Evolutionary conservation across 1,140 invertebrate genomes (phyloP).

Genomic region (Parasteatoda tepidariorum): DNA sequence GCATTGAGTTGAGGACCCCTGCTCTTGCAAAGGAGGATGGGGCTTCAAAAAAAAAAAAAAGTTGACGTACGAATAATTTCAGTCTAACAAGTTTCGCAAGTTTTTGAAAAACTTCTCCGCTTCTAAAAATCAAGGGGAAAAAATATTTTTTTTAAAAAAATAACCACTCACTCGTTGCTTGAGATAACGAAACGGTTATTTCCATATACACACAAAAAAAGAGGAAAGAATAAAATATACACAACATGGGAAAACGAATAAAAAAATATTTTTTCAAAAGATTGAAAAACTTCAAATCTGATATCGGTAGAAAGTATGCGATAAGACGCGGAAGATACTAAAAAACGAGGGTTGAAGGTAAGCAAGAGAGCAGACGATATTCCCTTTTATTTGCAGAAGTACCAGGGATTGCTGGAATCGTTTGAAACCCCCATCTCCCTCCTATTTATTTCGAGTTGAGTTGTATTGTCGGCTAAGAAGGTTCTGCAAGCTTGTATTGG

Average conservation of each 20-base stretch:
- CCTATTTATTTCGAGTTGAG: not conserved
- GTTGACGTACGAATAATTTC: no score
- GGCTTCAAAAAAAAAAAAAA: no score
- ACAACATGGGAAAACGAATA: not conserved
- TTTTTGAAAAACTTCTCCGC: not conserved
- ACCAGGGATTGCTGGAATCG: not conserved
- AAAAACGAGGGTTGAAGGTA: not conserved
- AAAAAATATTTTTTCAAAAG: not conserved
- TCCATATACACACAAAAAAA: not conserved
- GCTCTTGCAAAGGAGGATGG: no score
- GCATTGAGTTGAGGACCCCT: no score
- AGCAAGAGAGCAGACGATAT: not conserved
- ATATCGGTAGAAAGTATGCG: no score
- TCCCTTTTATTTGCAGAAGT: not conserved
- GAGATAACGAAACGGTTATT: not conserved
- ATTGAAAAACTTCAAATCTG: not conserved
- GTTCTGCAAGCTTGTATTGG: not conserved
- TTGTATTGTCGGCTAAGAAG: no score
- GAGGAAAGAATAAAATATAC: not conserved
- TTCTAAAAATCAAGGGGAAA: not conserved
- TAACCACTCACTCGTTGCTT: not conserved
- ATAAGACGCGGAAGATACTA: not conserved
- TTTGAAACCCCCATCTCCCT: not conserved
- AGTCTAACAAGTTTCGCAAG: no score
- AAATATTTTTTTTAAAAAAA: not conserved